phyloP scores from a whole-genome alignment of 2,888 invertebrate species.

The Thecocarcelia acutangulata region DNA sequence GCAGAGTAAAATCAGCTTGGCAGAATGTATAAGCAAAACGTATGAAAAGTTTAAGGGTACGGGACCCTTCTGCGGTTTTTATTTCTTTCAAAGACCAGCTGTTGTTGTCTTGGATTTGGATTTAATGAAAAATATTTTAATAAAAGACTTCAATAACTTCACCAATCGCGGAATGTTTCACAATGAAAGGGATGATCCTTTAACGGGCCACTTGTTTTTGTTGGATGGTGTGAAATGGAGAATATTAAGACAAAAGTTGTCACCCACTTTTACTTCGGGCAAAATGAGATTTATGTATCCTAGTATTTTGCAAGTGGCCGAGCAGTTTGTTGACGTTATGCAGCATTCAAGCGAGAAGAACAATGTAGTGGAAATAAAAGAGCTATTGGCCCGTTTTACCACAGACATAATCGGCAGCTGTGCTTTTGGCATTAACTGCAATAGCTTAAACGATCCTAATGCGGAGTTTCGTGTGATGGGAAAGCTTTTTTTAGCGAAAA shows the following conservation, averaged over 20 bases:
- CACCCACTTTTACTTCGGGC: no score
- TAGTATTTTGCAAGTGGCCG: constrained; percentile 71
- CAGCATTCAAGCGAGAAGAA: background rate
- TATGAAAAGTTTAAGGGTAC: constrained; percentile 72
- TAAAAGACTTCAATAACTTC: constrained; percentile 74
- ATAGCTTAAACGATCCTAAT: constrained; percentile 79
- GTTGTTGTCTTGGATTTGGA: constrained; percentile 72
- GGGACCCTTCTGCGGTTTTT: constrained; percentile 74
- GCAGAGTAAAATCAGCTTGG: constrained; percentile 38
- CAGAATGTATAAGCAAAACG: constrained; percentile 58
- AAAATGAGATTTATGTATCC: constrained; percentile 76
- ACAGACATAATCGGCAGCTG: constrained; percentile 82
- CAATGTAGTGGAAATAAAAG: constrained; percentile 68
- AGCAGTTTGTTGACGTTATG: constrained; percentile 67
- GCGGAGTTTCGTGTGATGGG: constrained; percentile 79
- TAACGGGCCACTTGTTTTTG: constrained; percentile 72
- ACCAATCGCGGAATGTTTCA: constrained; percentile 69
- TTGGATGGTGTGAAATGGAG: constrained; percentile 79
- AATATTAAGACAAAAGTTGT: constrained; percentile 72
- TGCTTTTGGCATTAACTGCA: constrained; percentile 82
- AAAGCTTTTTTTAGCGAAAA: constrained; percentile 69
- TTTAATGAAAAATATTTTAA: constrained; percentile 71
- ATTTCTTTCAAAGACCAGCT: constrained; percentile 70
- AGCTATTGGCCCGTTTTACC: constrained; percentile 56
- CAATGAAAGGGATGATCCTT: constrained; percentile 68